A percentile compares a stretch with the other conserved stretches of the same genome.
Conservation (phyloP, 2,113 vertebrate species). For the Corythoichthys haematopterus region DNA sequence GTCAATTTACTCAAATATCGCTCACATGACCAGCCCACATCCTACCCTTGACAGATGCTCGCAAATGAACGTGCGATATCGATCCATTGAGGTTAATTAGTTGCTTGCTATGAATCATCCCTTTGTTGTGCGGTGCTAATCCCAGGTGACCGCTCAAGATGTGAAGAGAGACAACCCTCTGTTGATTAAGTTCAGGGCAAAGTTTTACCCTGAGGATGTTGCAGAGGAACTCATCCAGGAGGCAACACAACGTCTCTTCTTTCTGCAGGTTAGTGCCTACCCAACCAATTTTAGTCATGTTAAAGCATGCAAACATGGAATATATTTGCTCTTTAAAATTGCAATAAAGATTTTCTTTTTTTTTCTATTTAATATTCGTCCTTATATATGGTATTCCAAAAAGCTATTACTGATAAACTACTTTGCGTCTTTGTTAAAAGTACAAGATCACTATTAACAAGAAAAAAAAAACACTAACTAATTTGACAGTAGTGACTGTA, state of each 20-base stretch:
- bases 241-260: slow-evolving; percentile 91
- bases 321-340: neutral
- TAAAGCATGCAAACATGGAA: neutral
- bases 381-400: neutral
- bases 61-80: slow-evolving; percentile 1
- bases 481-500: neutral
- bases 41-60: neutral
- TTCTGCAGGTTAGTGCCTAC: slow-evolving; percentile 79
- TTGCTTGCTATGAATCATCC: slow-evolving; percentile 13
- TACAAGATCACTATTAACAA: neutral
- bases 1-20: neutral
- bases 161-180: slow-evolving; percentile 88
- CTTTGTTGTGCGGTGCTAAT: slow-evolving; percentile 7
- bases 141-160: slow-evolving; percentile 89
- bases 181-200: slow-evolving; percentile 92
- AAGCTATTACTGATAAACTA: neutral
- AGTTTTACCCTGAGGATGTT: slow-evolving; percentile 95
- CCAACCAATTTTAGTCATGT: neutral
- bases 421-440: neutral
- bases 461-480: neutral
- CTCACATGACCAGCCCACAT: neutral
- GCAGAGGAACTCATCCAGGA: slow-evolving; percentile 94
- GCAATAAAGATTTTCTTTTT: neutral
- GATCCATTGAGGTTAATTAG: slow-evolving; percentile 37
- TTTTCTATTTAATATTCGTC: neutral